Percentiles rank a stretch among this genome's conserved stretches.
Conservation (phyloP, 2,797 vertebrate genomes). For the Lepilemur septentrionalis region DNA sequence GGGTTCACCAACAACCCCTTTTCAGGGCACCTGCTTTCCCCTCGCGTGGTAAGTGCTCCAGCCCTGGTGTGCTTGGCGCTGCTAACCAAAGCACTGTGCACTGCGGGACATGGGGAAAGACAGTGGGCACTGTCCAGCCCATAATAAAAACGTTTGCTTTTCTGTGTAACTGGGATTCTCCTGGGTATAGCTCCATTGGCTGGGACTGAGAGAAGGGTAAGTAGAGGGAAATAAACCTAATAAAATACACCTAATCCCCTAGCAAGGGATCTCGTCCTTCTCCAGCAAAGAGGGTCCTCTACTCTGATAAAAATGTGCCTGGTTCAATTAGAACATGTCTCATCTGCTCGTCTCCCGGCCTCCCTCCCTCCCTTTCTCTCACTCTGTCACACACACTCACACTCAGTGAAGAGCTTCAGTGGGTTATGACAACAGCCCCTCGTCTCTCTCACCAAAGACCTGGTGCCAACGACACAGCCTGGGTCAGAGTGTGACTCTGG, state of each 20-base stretch:
- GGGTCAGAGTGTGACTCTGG: too few species aligned
- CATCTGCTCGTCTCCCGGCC: neutral
- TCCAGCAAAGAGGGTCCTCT: neutral
- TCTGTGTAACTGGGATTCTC: neutral
- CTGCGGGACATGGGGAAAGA: neutral
- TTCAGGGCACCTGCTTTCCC: neutral
- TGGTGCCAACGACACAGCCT: too few species aligned
- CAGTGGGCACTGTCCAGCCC: neutral
- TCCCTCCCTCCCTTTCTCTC: neutral
- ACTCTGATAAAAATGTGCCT: neutral
- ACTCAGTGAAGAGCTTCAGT: neutral
- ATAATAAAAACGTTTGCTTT: neutral
- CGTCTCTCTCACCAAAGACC: neutral
- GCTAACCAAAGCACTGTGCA: neutral
- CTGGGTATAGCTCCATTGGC: neutral
- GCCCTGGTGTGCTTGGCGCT: neutral
- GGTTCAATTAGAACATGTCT: neutral
- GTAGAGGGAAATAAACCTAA: neutral
- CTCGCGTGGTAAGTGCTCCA: accelerated
- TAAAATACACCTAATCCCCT: too few species aligned
- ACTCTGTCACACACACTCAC: neutral
- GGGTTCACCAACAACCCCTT: neutral
- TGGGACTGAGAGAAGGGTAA: neutral
- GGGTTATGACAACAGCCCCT: neutral
- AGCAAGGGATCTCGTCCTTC: neutral